Percentiles rank a stretch among this genome's conserved stretches.
phyloP scores from a whole-genome alignment of 2,797 vertebrate genomes.

The Mormyrus hasselquistii region DNA sequence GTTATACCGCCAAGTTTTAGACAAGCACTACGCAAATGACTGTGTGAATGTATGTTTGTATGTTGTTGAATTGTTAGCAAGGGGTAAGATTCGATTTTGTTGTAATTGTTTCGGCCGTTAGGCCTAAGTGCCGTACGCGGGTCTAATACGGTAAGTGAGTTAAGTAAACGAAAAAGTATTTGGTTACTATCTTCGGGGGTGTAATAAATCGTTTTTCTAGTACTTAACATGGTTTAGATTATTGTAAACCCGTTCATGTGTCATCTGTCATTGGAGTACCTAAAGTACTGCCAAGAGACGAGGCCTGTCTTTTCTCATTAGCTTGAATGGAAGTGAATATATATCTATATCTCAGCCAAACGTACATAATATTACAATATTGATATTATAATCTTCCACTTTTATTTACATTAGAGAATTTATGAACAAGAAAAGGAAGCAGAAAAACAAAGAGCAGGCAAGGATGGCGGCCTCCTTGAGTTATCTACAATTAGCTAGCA shows the following conservation, averaged over 20 bases:
- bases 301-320: neutral
- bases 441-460: neutral
- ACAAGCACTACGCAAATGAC: neutral
- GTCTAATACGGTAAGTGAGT: neutral
- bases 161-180: neutral
- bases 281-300: neutral
- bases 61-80: neutral
- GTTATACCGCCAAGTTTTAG: neutral
- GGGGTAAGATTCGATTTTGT: neutral
- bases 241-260: neutral
- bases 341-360: neutral
- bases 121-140: neutral
- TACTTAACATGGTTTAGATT: neutral
- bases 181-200: neutral
- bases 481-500: neutral
- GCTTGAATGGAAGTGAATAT: neutral
- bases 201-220: neutral
- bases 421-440: neutral
- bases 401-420: neutral
- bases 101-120: neutral
- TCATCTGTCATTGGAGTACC: neutral
- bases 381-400: neutral
- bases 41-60: neutral
- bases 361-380: neutral
- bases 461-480: constrained; percentile 15